A percentile compares a stretch with the other conserved stretches of the same genome.
Evolutionary conservation across 2,113 vertebrate genomes (phyloP).

Genomic region (Brienomyrus longianalis): DNA sequence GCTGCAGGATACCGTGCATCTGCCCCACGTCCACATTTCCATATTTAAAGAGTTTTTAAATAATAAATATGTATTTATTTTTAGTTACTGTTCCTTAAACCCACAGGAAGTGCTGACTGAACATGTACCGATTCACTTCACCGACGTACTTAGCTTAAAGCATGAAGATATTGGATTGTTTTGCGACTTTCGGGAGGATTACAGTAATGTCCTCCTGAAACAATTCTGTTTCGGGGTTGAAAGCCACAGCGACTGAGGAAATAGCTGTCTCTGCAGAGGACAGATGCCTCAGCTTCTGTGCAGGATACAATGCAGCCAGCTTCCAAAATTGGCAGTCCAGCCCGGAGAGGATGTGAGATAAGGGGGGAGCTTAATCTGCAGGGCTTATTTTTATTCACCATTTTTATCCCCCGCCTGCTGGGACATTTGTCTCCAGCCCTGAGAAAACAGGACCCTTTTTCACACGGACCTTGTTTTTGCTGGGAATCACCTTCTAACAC

Average conservation of each 20-base stretch:
- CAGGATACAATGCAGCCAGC: constrained; percentile 33
- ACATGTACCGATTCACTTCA: not conserved
- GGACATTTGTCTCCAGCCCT: constrained; percentile 39
- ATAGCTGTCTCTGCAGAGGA: constrained; percentile 9
- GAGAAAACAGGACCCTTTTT: constrained; percentile 9
- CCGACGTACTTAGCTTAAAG: not conserved
- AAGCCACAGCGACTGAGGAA: constrained; percentile 24
- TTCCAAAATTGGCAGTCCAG: constrained; percentile 52
- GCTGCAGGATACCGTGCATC: not conserved
- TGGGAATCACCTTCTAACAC: constrained; percentile 50
- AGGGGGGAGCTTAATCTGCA: constrained; percentile 26
- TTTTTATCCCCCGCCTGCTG: constrained; percentile 32
- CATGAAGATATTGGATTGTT: not conserved
- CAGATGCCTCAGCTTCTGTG: constrained; percentile 30
- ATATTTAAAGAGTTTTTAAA: not conserved
- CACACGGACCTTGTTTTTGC: constrained; percentile 46
- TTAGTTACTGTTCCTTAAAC: not conserved
- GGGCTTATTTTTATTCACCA: constrained; percentile 51
- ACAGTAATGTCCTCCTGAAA: not conserved
- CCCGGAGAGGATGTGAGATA: constrained; percentile 51
- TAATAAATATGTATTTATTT: constrained; percentile 2
- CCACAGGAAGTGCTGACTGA: constrained; percentile 2
- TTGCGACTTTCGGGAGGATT: not conserved
- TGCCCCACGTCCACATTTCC: not conserved
- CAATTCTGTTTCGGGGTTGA: constrained; percentile 11